These are phyloP conservation scores for Trigoniulus corallinus DNA, from an alignment of 1,140 invertebrate species.

Conservation along the genomic window DNA sequence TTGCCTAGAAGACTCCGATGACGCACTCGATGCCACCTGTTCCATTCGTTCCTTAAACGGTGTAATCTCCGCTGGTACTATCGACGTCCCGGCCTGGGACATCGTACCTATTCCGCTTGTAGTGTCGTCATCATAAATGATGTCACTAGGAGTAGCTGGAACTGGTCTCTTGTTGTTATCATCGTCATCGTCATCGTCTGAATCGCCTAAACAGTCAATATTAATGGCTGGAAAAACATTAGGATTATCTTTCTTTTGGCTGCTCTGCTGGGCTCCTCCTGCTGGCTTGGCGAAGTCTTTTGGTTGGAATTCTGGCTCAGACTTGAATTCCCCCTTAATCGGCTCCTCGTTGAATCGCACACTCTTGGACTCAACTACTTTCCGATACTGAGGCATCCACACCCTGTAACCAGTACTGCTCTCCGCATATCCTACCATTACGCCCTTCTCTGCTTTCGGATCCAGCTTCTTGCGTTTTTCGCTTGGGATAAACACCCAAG, in stretches of 20 bases:
- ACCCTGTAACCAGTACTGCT: background rate
- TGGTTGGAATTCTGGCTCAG: background rate
- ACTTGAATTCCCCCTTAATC: background rate
- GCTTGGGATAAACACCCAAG: constrained; percentile 8
- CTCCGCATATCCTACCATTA: background rate
- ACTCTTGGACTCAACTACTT: background rate
- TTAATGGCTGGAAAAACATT: background rate
- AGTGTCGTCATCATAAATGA: background rate
- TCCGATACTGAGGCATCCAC: background rate
- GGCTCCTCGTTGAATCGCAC: background rate
- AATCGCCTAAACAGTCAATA: background rate
- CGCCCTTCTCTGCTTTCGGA: background rate
- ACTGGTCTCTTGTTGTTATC: background rate
- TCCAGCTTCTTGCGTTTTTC: background rate
- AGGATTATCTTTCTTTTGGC: background rate
- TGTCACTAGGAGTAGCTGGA: background rate
- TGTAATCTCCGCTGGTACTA: background rate
- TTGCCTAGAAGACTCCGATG: background rate
- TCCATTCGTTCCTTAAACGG: background rate
- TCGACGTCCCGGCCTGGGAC: background rate
- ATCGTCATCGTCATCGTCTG: background rate
- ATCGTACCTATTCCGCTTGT: background rate
- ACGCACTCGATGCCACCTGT: background rate
- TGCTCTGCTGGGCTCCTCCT: background rate
- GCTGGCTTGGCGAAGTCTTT: background rate